Evolutionary conservation across 2,797 vertebrate species (phyloP).

Genomic region (Sparidentex hasta): DNA sequence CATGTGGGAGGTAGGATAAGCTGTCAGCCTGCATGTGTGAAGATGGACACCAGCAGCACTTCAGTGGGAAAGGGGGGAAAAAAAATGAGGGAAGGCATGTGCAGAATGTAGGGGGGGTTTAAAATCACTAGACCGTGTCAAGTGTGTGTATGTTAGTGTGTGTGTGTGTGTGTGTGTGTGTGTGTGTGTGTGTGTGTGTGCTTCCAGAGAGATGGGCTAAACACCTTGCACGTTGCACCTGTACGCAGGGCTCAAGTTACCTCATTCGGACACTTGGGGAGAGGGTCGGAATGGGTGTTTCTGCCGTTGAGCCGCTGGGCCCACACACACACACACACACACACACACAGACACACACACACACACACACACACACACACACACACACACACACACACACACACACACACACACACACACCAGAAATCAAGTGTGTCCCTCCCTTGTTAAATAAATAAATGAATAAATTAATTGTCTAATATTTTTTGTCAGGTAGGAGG

Average conservation of each 20-base stretch:
- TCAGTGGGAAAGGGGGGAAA: constrained; percentile 41
- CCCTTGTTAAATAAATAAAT: neutral
- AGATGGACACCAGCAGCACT: constrained; percentile 66
- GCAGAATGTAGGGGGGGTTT: constrained; percentile 73
- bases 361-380: neutral
- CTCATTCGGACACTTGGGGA: constrained; percentile 43
- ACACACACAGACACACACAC: neutral
- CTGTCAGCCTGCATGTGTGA: constrained; percentile 60
- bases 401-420: neutral
- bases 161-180: constrained; percentile 58
- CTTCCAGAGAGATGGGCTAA: constrained; percentile 39
- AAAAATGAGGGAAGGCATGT: constrained; percentile 71
- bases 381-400: neutral
- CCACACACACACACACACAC: neutral
- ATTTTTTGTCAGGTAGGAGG: neutral
- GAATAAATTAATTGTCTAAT: too few relatives aligned
- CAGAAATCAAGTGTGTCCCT: neutral
- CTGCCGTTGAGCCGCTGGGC: constrained; percentile 35
- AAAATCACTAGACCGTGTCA: constrained; percentile 66
- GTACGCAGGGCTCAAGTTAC: constrained; percentile 74
- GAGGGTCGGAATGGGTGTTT: constrained; percentile 66
- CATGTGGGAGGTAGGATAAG: constrained; percentile 85
- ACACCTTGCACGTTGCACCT: constrained; percentile 87
- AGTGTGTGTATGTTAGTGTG: constrained; percentile 61
- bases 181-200: constrained; percentile 58